phyloP scores from a whole-genome alignment of 2,888 invertebrate genomes.

The Ariolimax columbianus region DNA sequence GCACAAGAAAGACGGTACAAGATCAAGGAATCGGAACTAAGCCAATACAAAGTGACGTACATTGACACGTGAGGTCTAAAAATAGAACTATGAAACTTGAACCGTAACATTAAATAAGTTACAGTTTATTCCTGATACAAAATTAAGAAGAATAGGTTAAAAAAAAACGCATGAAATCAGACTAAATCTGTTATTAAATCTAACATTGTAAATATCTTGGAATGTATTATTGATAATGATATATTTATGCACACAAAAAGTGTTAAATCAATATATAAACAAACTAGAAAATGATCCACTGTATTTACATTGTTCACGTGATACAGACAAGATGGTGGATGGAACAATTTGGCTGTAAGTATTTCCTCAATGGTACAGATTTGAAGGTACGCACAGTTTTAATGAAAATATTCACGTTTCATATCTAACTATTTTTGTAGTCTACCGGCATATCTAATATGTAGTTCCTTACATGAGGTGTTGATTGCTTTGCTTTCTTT shows the following conservation, averaged over 20 bases:
- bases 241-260: not conserved
- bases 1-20: constrained; percentile 71
- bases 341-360: too few relatives aligned
- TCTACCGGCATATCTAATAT: too few relatives aligned
- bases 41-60: constrained; percentile 72
- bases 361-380: too few relatives aligned
- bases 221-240: not conserved
- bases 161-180: not conserved
- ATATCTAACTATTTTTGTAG: too few relatives aligned
- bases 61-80: constrained; percentile 63
- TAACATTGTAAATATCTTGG: not conserved
- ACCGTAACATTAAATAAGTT: constrained; percentile 50
- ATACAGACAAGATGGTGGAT: constrained; percentile 44
- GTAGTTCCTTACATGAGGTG: too few relatives aligned
- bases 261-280: constrained; percentile 13
- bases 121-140: not conserved
- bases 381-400: too few relatives aligned
- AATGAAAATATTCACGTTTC: too few relatives aligned
- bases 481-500: too few relatives aligned
- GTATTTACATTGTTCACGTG: constrained; percentile 26
- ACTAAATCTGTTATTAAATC: too few relatives aligned
- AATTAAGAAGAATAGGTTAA: not conserved
- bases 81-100: constrained; percentile 48
- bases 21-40: too few relatives aligned
- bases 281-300: not conserved